Conservation (phyloP, 1,140 invertebrate species). For the Melitaea cinxia region DNA sequence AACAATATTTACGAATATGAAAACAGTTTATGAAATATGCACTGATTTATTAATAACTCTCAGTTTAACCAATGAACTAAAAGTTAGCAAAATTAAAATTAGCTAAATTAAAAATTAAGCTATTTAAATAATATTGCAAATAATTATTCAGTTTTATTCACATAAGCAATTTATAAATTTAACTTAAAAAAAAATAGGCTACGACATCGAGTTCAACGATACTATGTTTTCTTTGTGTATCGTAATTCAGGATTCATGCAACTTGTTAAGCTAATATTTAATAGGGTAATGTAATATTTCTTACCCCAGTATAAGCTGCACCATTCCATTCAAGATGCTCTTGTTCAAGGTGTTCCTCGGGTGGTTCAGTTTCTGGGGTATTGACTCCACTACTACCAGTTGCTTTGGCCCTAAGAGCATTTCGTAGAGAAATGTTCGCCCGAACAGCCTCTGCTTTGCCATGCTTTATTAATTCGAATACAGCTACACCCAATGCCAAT, state of each 20-base stretch:
- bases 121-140: no score
- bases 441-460: slow-evolving; percentile 89
- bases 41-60: no score
- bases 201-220: background rate
- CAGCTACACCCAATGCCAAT: slow-evolving; percentile 92
- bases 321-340: slow-evolving; percentile 74
- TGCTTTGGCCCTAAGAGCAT: slow-evolving; percentile 92
- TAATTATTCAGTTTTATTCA: no score
- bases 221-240: background rate
- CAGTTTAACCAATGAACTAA: no score
- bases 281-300: slow-evolving; percentile 5
- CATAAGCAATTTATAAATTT: no score
- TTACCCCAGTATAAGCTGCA: slow-evolving; percentile 71
- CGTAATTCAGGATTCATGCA: background rate
- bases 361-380: slow-evolving; percentile 84
- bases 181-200: background rate
- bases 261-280: background rate
- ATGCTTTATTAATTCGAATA: slow-evolving; percentile 96
- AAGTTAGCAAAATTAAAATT: no score
- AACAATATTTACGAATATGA: no score
- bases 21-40: no score
- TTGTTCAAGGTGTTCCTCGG: slow-evolving; percentile 46
- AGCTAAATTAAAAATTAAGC: no score
- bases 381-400: slow-evolving; percentile 28
- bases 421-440: slow-evolving; percentile 90